A percentile compares a stretch with the other conserved stretches of the same genome.
Evolutionary conservation across 2,797 vertebrate species (phyloP).

Genomic region (Babyrousa celebensis): DNA sequence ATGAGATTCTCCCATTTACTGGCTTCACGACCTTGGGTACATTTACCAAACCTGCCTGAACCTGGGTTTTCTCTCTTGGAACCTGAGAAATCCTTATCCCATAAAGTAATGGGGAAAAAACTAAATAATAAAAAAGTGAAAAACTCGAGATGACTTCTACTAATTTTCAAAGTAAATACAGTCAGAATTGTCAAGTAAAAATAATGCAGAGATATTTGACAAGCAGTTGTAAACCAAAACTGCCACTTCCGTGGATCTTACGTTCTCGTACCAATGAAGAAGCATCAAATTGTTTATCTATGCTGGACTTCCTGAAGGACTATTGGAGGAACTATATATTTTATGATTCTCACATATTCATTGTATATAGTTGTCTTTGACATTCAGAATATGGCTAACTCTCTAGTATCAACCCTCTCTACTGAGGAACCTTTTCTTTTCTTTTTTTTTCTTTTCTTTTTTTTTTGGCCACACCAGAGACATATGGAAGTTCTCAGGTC

Average conservation of each 20-base stretch:
- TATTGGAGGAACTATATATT: not conserved
- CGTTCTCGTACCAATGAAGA: not conserved
- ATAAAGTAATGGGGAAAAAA: not conserved
- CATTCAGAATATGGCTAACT: not conserved
- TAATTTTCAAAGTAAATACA: slow-evolving; percentile 27
- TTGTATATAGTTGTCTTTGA: not conserved
- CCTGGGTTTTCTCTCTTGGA: slow-evolving; percentile 24
- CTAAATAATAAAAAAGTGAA: not conserved
- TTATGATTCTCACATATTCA: not conserved
- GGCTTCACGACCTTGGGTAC: not conserved
- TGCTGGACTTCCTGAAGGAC: not conserved
- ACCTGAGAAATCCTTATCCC: not conserved
- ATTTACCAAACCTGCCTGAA: not conserved
- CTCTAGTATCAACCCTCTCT: not conserved
- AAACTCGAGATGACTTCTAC: slow-evolving; percentile 1
- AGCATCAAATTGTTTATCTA: not conserved
- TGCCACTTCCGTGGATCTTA: not conserved
- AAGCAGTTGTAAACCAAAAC: not conserved
- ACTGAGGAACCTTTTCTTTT: not conserved
- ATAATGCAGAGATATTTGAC: not conserved
- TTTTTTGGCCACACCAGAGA: too few relatives aligned
- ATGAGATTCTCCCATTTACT: not conserved
- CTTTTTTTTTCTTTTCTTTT: too few relatives aligned
- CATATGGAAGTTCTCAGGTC: too few relatives aligned
- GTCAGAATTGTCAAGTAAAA: slow-evolving; percentile 30